Evolutionary conservation across 2,797 vertebrate genomes (phyloP).

Genomic region (Rhinogobio ventralis): DNA sequence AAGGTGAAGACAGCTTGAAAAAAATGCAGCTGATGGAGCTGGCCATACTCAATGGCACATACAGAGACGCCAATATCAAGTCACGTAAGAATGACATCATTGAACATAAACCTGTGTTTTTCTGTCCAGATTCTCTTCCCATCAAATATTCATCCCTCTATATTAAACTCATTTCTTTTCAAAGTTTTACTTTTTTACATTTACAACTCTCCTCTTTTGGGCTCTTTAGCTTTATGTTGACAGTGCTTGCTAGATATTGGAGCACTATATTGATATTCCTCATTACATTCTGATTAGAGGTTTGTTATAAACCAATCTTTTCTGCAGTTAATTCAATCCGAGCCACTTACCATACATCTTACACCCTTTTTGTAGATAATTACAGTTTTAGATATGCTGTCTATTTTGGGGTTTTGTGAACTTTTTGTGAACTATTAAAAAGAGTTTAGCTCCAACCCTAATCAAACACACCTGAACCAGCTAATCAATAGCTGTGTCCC

Average conservation of each 20-base stretch:
- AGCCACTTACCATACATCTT: not conserved
- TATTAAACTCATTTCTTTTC: not conserved
- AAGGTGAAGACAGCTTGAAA: slow-evolving; percentile 99
- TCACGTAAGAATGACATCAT: slow-evolving; percentile 87
- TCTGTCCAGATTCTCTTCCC: slow-evolving; percentile 68
- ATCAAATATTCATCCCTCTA: slow-evolving; percentile 64
- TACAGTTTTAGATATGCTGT: not conserved
- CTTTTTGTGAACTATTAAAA: too few species aligned
- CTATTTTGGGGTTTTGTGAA: not conserved
- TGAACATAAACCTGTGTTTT: slow-evolving; percentile 8
- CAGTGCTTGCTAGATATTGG: not conserved
- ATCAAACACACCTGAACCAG: not conserved
- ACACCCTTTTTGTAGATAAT: not conserved
- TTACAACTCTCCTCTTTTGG: not conserved
- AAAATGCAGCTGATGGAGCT: slow-evolving; percentile 99
- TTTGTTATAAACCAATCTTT: not conserved
- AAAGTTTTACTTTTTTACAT: not conserved
- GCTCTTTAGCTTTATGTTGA: not conserved
- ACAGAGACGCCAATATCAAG: slow-evolving; percentile 99
- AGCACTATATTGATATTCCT: not conserved
- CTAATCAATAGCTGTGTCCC: not conserved
- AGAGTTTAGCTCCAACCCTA: not conserved
- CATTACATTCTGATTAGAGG: not conserved
- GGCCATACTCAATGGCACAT: slow-evolving; percentile 98
- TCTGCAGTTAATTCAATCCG: not conserved